These are phyloP conservation scores for Palaemon carinicauda DNA, from an alignment of 1,140 invertebrate species.

Conservation along the genomic window DNA sequence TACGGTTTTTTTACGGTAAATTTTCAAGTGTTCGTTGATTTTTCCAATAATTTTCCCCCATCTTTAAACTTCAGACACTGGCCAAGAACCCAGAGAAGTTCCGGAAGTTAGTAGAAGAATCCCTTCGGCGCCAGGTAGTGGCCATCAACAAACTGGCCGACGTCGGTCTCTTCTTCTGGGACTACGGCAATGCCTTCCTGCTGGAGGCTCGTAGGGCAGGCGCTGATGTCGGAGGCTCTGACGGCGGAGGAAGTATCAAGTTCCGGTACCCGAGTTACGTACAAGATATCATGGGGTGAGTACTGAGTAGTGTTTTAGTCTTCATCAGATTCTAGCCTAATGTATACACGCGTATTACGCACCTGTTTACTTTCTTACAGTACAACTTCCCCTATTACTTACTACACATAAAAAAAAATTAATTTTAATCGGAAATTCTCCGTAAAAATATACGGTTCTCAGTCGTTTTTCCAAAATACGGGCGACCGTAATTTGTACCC, in stretches of 20 bases:
- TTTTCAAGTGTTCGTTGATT: too few species aligned
- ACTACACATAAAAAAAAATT: too few species aligned
- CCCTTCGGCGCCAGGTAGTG: constrained; percentile 71
- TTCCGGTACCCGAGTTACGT: constrained; percentile 77
- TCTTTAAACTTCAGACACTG: constrained; percentile 68
- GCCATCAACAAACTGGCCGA: constrained; percentile 72
- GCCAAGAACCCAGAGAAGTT: constrained; percentile 69
- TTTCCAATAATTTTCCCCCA: too few species aligned
- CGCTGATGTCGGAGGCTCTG: constrained; percentile 64
- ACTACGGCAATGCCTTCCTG: constrained; percentile 78
- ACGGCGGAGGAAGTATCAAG: constrained; percentile 62
- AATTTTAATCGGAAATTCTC: too few species aligned
- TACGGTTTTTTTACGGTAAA: too few species aligned
- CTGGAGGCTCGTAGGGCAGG: constrained; percentile 74
- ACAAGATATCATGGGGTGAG: constrained; percentile 76
- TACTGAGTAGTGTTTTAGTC: too few species aligned
- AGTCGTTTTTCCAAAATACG: too few species aligned
- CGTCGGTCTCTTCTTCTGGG: constrained; percentile 71
- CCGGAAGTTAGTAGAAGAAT: constrained; percentile 70
- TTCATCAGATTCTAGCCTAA: not conserved
- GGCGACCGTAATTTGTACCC: too few species aligned
- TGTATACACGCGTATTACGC: not conserved
- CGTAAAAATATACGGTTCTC: too few species aligned
- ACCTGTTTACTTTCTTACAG: too few species aligned
- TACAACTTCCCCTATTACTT: too few species aligned